Evolutionary conservation across 2,888 invertebrate genomes (phyloP).

Genomic region (Clostera curtula): DNA sequence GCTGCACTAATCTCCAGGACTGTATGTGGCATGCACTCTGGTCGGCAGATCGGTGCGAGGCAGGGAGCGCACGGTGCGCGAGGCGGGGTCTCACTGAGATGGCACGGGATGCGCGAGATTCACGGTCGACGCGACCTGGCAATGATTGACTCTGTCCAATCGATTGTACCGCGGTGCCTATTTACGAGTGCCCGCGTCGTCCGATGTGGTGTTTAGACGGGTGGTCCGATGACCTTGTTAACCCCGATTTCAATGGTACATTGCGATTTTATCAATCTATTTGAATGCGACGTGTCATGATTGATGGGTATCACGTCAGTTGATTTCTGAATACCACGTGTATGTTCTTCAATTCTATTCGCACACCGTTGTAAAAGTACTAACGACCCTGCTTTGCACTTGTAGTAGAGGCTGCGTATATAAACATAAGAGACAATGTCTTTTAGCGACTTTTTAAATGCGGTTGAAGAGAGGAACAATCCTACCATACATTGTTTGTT

Average conservation of each 20-base stretch:
- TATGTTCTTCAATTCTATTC: no score
- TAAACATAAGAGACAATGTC: no score
- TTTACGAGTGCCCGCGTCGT: constrained; percentile 43
- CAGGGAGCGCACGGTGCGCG: constrained; percentile 60
- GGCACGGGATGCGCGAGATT: constrained; percentile 49
- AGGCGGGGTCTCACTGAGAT: constrained; percentile 49
- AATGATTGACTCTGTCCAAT: constrained; percentile 69
- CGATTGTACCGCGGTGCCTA: constrained; percentile 55
- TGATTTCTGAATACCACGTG: no score
- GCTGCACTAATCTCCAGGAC: constrained; percentile 24
- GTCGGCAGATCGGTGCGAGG: constrained; percentile 15
- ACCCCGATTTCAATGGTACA: constrained; percentile 30
- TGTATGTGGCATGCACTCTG: constrained; percentile 14
- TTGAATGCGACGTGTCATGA: neutral
- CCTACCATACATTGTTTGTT: no score
- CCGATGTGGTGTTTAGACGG: constrained; percentile 37
- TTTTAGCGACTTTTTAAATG: no score
- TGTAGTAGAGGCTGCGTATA: no score
- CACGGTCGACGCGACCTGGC: constrained; percentile 67
- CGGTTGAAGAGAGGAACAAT: no score
- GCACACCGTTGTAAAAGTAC: no score
- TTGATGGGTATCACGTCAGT: no score
- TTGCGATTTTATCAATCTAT: constrained; percentile 27
- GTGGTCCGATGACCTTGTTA: constrained; percentile 41
- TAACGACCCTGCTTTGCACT: no score